A percentile compares a stretch with the other conserved stretches of the same genome.
Evolutionary conservation across 2,797 vertebrate species (phyloP).

Genomic region (Brachymystax lenok): DNA sequence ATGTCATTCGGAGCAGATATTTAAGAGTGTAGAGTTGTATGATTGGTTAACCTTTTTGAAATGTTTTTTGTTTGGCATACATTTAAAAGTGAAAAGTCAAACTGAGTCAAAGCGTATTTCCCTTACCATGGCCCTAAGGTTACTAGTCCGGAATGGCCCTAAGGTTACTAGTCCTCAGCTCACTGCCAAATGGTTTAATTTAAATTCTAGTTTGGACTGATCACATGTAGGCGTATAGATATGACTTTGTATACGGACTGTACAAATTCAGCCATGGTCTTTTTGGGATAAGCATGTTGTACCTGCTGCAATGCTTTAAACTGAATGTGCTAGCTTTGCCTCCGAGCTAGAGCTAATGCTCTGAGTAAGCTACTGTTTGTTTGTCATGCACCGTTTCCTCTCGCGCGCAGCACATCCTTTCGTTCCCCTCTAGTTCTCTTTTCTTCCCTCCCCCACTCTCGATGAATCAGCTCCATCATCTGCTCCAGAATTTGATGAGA

Average conservation of each 20-base stretch:
- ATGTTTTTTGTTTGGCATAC: too few species aligned
- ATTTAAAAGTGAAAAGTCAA: too few species aligned
- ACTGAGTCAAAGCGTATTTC: too few species aligned
- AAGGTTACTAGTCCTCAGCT: too few species aligned
- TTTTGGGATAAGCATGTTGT: not conserved
- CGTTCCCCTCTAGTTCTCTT: not conserved
- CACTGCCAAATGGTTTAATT: too few species aligned
- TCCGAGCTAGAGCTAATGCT: not conserved
- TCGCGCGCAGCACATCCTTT: not conserved
- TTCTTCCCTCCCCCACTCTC: not conserved
- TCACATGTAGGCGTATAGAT: too few species aligned
- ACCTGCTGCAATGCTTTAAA: not conserved
- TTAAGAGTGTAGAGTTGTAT: too few species aligned
- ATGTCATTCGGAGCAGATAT: too few species aligned
- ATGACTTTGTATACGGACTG: not conserved
- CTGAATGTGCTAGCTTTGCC: not conserved
- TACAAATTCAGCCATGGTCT: not conserved
- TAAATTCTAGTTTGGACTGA: too few species aligned
- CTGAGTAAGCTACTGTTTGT: not conserved
- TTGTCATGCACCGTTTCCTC: not conserved
- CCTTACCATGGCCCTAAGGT: too few species aligned
- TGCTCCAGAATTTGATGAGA: not conserved
- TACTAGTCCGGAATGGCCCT: too few species aligned
- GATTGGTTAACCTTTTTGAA: too few species aligned
- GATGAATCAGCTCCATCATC: not conserved